A percentile compares a stretch with the other conserved stretches of the same genome.
phyloP scores from a whole-genome alignment of 37 sponge, comb jelly and placozoan genomes.

The Beroe ovata region DNA sequence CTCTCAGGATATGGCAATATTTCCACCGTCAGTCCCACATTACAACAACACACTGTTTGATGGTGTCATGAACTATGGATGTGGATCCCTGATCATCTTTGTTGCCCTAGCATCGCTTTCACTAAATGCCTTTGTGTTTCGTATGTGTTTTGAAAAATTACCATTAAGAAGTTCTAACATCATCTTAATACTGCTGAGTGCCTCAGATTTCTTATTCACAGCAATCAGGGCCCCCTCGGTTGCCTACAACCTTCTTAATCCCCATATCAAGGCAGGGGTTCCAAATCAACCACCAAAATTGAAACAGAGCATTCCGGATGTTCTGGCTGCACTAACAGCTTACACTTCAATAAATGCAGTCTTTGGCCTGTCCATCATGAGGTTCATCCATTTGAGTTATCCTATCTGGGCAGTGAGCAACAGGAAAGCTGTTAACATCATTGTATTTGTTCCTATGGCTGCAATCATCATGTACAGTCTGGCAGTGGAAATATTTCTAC shows the following conservation, averaged over 20 bases:
- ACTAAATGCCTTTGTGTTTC: background rate
- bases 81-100: background rate
- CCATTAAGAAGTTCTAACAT: background rate
- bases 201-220: background rate
- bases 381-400: constrained; percentile 4
- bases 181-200: background rate
- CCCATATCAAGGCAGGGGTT: background rate
- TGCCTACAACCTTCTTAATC: background rate
- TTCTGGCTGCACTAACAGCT: background rate
- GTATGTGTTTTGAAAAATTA: background rate
- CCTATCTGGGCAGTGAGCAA: background rate
- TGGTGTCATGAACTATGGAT: background rate
- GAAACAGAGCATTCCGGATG: background rate
- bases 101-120: background rate
- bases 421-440: background rate
- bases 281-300: background rate
- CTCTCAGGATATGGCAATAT: constrained; percentile 23
- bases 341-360: constrained; percentile 2
- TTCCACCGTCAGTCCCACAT: background rate
- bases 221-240: background rate
- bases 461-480: background rate
- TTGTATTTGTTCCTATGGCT: background rate
- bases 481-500: background rate
- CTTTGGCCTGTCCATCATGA: constrained; percentile 7
- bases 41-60: background rate